These are phyloP conservation scores for Misgurnus mizolepis DNA, from an alignment of 2,113 vertebrate genomes.

Conservation along the genomic window DNA sequence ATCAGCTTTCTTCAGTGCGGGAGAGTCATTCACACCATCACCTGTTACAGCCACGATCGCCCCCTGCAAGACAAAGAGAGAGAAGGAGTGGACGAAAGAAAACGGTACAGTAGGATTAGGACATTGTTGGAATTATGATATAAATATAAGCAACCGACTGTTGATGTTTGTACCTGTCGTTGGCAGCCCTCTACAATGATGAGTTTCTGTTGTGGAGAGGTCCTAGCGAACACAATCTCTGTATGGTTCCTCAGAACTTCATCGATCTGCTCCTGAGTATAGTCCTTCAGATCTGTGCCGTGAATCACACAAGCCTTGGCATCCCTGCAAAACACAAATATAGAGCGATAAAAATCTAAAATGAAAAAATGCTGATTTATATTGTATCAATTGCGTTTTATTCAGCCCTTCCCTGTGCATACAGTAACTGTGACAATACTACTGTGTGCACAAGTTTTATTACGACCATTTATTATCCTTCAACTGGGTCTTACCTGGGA, in stretches of 20 bases:
- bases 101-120: not conserved
- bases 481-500: conserved; percentile 75
- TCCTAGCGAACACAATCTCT: conserved; percentile 85
- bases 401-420: not conserved
- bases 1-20: conserved; percentile 89
- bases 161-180: conserved; percentile 62
- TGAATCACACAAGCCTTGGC: conserved; percentile 85
- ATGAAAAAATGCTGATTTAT: too few relatives aligned
- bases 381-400: not conserved
- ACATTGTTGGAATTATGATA: not conserved
- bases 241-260: conserved; percentile 88
- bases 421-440: too few relatives aligned
- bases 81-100: not conserved
- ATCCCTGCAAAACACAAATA: conserved; percentile 69
- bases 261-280: conserved; percentile 83
- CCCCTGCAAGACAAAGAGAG: conserved; percentile 69
- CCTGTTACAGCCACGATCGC: conserved; percentile 92
- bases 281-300: conserved; percentile 85
- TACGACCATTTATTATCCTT: not conserved
- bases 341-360: too few relatives aligned
- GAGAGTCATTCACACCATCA: conserved; percentile 91
- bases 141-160: not conserved
- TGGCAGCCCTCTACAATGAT: conserved; percentile 84
- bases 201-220: conserved; percentile 90
- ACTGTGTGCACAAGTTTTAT: not conserved